A percentile compares a stretch with the other conserved stretches of the same genome.
phyloP scores from a whole-genome alignment of 2,888 invertebrate genomes.

The Dermolepida albohirtum region DNA sequence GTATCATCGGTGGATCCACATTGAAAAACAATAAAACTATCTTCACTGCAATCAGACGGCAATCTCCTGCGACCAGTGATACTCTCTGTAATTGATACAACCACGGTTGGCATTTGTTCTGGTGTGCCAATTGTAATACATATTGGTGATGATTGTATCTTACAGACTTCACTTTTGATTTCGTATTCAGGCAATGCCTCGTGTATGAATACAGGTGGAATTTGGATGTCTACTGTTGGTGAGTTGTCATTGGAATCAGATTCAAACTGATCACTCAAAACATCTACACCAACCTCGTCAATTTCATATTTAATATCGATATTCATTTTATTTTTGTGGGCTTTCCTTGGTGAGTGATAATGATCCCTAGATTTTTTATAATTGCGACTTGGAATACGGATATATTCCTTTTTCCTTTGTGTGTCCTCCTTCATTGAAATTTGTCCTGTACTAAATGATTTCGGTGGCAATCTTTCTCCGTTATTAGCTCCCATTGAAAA shows the following conservation, averaged over 20 bases:
- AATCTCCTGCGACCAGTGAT: constrained; percentile 47
- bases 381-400: background rate
- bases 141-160: constrained; percentile 33
- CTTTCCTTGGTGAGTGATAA: constrained; percentile 10
- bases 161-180: constrained; percentile 22
- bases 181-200: constrained; percentile 14
- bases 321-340: constrained; percentile 16
- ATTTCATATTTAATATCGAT: constrained; percentile 32
- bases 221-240: constrained; percentile 13
- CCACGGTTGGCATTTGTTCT: constrained; percentile 35
- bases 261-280: constrained; percentile 28
- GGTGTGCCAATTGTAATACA: constrained; percentile 38
- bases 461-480: background rate
- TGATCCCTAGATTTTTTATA: constrained; percentile 3
- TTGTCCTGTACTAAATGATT: constrained; percentile 8
- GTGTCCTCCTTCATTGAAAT: constrained; percentile 21
- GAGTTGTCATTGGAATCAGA: constrained; percentile 14
- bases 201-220: constrained; percentile 12
- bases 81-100: constrained; percentile 41
- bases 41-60: constrained; percentile 70
- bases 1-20: constrained; percentile 52
- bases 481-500: constrained; percentile 1
- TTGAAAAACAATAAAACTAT: constrained; percentile 70
- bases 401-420: constrained; percentile 6
- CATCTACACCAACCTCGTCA: constrained; percentile 33